Base-by-base conservation (phyloP, 2,888 invertebrate genomes). In the Lasioglossum lativentre region DNA sequence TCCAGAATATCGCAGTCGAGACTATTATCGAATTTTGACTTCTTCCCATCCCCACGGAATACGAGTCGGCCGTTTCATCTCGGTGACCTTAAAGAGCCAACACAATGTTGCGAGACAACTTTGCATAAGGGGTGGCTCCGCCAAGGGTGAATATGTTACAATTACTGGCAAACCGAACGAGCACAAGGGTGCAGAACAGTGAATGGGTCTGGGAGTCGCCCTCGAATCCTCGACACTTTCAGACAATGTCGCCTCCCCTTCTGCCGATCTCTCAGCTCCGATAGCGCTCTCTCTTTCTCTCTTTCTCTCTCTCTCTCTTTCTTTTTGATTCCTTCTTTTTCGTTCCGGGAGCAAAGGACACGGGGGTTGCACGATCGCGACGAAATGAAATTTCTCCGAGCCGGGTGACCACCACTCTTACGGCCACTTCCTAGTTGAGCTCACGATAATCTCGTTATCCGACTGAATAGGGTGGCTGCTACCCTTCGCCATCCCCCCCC, bases 131-230 rank as follows among this genome's bases (percentile, higher is more conserved):
- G 85, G 87, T 90, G 91, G 82, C 86, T 86, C 83, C 90, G 88
- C 80, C 86, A 89, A 90, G 92, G 92, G 91, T 92, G 94, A 94
- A 94, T 94, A 94, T 94, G 94, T 94, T 94, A 94, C 94, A 94
- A 94, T 94, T 94, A 94, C 94, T 93, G 93, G 92, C 93, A 94
- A 94, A 94, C 93, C 92, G 93, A 93, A 93, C 91, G 91, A 86
- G 80, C 59, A 63, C 16, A 6, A 40, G 42, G 59, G 75, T 75
- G 70, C 10, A n/a, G n/a, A 63, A 27, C 75, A 63, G 78, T 84
- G 79, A 76, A 42, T 80, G 70, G 80, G 47, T 59, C 63, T 59
- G 75, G 85, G 78, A 85, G 79, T 71, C 19, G 66, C 42, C 78
- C 74, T 75, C 85, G 78, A 56, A 81, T 86, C 83, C 90, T 81